Percentiles rank a stretch among this genome's conserved stretches.
Evolutionary conservation across 2,888 invertebrate species (phyloP).

Genomic region (Cephus pulcher): DNA sequence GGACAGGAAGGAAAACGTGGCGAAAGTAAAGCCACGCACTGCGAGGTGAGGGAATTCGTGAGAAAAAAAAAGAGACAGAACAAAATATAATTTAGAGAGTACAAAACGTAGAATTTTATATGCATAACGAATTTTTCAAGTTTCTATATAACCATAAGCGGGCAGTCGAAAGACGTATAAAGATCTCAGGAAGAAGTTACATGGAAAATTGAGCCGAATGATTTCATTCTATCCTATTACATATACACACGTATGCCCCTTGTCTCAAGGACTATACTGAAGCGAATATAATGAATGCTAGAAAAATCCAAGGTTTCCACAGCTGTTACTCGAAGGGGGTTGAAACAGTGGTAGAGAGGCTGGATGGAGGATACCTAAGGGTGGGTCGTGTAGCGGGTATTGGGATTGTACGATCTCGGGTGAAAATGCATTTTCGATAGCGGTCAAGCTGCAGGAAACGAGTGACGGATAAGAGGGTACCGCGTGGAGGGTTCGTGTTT

Average conservation of each 20-base stretch:
- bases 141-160: neutral
- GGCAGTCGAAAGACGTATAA: neutral
- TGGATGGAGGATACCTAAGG: slow-evolving; percentile 10
- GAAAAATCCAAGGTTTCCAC: neutral
- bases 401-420: neutral
- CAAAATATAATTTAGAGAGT: neutral
- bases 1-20: slow-evolving; percentile 12
- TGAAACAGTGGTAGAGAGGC: slow-evolving; percentile 23
- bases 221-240: neutral
- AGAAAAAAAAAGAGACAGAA: neutral
- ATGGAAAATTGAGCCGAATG: neutral
- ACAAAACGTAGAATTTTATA: neutral
- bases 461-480: slow-evolving; percentile 4
- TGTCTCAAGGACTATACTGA: neutral
- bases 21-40: slow-evolving; percentile 6
- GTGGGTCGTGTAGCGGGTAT: neutral
- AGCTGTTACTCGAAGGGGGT: slow-evolving; percentile 3
- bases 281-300: neutral
- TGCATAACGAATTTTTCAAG: neutral
- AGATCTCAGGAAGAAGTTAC: neutral
- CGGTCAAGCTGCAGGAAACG: slow-evolving; percentile 2
- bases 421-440: slow-evolving; percentile 19
- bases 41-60: neutral
- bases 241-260: neutral
- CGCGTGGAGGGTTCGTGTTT: neutral